These are phyloP conservation scores for Donacobius atricapilla DNA, from an alignment of 2,113 vertebrate species.

Conservation along the genomic window DNA sequence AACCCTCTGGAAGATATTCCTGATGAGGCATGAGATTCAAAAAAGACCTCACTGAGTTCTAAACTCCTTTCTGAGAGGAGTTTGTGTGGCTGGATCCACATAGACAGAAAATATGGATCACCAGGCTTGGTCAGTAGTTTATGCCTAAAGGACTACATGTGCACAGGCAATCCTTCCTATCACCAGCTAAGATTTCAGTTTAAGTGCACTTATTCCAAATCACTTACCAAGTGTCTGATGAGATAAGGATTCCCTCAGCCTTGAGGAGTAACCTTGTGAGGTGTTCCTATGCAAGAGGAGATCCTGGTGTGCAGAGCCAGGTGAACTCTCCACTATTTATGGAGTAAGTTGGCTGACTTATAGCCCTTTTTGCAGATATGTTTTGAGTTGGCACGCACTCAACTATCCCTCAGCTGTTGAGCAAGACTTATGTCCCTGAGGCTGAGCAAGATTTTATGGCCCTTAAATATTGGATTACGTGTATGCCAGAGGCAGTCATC, in stretches of 20 bases:
- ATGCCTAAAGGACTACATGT: background rate
- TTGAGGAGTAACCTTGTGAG: rapidly evolving
- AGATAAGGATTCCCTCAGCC: background rate
- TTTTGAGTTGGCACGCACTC: background rate
- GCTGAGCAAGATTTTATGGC: background rate
- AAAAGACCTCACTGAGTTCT: background rate
- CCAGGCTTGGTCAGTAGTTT: background rate
- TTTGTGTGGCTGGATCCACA: background rate
- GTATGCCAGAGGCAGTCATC: background rate
- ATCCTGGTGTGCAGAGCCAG: background rate
- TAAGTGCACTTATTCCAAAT: background rate
- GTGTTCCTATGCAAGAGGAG: background rate
- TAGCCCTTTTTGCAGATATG: background rate
- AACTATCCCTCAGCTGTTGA: background rate
- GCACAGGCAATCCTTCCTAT: background rate
- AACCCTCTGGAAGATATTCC: background rate
- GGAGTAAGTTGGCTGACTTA: background rate
- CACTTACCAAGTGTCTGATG: background rate
- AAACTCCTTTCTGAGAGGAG: background rate
- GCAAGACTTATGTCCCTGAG: background rate
- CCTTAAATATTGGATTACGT: background rate
- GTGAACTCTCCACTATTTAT: background rate
- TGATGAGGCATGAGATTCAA: background rate
- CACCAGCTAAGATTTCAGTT: background rate
- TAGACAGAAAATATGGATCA: background rate